Conservation (phyloP, 2,113 vertebrate species). For the Hassar affinis region DNA sequence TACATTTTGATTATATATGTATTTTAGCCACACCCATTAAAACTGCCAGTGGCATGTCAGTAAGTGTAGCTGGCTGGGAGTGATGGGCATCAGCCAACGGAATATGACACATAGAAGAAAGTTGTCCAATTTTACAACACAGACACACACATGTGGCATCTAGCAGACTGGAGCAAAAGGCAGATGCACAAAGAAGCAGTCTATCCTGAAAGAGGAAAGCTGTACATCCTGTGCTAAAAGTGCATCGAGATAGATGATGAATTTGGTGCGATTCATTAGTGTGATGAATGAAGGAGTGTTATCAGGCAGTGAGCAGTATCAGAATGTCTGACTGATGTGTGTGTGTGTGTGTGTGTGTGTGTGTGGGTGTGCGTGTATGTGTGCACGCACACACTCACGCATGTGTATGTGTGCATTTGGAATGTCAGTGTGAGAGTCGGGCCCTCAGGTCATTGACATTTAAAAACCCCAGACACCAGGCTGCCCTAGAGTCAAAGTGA, state of each 20-base stretch:
- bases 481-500: conserved; percentile 50
- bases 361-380: conserved; percentile 18
- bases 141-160: conserved; percentile 39
- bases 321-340: conserved; percentile 50
- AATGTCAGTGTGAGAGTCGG: conserved; percentile 56
- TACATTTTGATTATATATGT: no score
- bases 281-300: conserved; percentile 55
- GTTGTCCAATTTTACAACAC: conserved; percentile 28
- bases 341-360: conserved; percentile 47
- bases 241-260: conserved; percentile 52
- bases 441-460: conserved; percentile 73
- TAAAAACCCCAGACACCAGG: conserved; percentile 61
- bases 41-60: conserved; percentile 47
- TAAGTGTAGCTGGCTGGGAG: conserved; percentile 35
- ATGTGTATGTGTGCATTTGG: conserved; percentile 50
- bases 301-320: conserved; percentile 55
- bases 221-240: conserved; percentile 43
- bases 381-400: conserved; percentile 24
- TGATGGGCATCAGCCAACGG: conserved; percentile 43
- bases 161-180: conserved; percentile 30
- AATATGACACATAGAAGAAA: conserved; percentile 39
- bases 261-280: conserved; percentile 53
- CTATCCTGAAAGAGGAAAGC: conserved; percentile 33
- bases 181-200: conserved; percentile 28
- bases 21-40: conserved; percentile 47